Percentiles rank a stretch among this genome's conserved stretches.
phyloP scores from a whole-genome alignment of 2,888 invertebrate species.

The Agapostemon virescens region DNA sequence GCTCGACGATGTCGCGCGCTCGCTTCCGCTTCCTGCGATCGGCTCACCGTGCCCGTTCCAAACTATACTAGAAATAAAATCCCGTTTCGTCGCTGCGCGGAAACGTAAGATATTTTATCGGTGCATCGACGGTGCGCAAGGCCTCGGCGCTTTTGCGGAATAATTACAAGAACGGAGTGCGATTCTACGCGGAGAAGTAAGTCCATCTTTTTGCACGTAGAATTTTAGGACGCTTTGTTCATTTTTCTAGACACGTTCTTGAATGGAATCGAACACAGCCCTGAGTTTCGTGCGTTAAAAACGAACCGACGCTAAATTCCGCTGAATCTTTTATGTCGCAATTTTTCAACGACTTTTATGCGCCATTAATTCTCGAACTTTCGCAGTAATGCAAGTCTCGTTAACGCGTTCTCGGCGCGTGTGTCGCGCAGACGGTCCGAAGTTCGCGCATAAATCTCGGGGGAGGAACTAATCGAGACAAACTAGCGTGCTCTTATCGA shows the following conservation, averaged over 20 bases:
- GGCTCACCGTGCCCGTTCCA: constrained; percentile 31
- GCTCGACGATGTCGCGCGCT: constrained; percentile 60
- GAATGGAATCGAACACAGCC: too few relatives aligned
- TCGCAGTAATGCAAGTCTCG: not conserved
- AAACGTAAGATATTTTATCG: not conserved
- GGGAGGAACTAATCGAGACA: not conserved
- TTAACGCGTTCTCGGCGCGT: not conserved
- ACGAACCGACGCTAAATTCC: not conserved
- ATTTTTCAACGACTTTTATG: not conserved
- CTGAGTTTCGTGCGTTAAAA: not conserved
- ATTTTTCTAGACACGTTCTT: not conserved
- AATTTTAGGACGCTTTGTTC: not conserved
- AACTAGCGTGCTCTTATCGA: not conserved
- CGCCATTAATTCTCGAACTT: not conserved
- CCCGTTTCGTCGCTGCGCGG: not conserved
- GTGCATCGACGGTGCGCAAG: too few relatives aligned
- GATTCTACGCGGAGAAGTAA: too few relatives aligned
- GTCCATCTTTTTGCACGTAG: too few relatives aligned
- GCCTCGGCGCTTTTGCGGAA: too few relatives aligned
- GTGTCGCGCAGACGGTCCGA: not conserved
- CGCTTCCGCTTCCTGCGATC: constrained; percentile 62
- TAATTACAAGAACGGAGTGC: too few relatives aligned
- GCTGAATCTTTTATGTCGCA: not conserved
- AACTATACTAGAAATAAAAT: constrained; percentile 29
- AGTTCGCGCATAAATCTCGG: constrained; percentile 4